Conservation (phyloP, 2,113 vertebrate genomes). For the Ascaphus truei region DNA sequence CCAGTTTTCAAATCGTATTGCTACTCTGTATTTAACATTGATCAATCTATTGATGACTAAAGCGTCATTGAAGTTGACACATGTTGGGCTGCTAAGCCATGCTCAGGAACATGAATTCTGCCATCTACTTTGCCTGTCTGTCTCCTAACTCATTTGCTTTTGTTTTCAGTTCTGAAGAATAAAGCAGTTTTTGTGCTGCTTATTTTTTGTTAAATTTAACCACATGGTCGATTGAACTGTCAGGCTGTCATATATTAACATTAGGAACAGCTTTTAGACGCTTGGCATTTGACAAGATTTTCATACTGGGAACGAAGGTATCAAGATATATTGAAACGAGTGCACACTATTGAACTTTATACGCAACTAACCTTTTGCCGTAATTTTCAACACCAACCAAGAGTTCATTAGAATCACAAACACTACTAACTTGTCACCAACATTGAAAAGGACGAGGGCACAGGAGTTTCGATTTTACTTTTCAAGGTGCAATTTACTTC, state of each 20-base stretch:
- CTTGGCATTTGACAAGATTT: background rate
- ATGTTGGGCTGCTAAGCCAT: background rate
- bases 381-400: background rate
- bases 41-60: background rate
- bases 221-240: background rate
- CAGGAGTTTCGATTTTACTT: background rate
- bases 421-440: background rate
- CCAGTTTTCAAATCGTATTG: background rate
- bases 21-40: no score
- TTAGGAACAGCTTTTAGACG: background rate
- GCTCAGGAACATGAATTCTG: background rate
- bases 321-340: background rate
- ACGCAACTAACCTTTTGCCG: background rate
- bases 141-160: background rate
- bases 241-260: background rate
- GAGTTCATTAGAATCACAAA: background rate
- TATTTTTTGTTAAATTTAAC: background rate
- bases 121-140: background rate
- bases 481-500: no score
- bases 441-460: background rate
- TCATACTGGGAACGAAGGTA: background rate
- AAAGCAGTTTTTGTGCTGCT: background rate
- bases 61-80: background rate
- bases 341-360: background rate
- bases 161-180: no score